Evolutionary conservation across 2,888 invertebrate genomes (phyloP).

Genomic region (Dasysyrphus tricinctus): DNA sequence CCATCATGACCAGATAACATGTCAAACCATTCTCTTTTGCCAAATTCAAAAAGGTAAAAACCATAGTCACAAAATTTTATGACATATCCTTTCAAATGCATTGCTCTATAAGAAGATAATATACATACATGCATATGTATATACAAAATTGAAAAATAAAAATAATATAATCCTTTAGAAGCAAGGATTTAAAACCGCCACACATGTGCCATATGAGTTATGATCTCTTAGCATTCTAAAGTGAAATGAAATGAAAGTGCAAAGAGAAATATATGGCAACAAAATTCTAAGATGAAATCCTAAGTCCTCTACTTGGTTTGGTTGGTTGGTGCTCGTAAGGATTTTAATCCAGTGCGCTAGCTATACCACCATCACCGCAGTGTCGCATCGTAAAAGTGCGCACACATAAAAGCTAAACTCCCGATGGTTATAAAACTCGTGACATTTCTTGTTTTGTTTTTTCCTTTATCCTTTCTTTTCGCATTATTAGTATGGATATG

Average conservation of each 20-base stretch:
- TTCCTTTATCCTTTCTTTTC: constrained; percentile 22
- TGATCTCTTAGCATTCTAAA: constrained; percentile 33
- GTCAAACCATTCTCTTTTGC: constrained; percentile 20
- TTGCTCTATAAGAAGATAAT: not conserved
- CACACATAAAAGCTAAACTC: constrained; percentile 58
- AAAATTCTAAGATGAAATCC: constrained; percentile 9
- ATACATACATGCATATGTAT: not conserved
- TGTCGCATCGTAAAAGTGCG: constrained; percentile 13
- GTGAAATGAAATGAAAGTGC: constrained; percentile 22
- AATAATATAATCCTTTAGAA: constrained; percentile 40
- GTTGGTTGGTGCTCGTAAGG: not conserved
- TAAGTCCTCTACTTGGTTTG: constrained; percentile 8
- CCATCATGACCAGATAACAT: constrained; percentile 39
- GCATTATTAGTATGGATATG: constrained; percentile 25
- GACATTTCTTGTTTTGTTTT: not conserved
- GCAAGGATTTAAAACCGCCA: constrained; percentile 49
- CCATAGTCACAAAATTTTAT: constrained; percentile 19
- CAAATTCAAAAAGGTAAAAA: constrained; percentile 42
- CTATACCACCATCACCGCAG: not conserved
- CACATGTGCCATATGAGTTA: constrained; percentile 58
- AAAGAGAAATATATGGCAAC: constrained; percentile 20
- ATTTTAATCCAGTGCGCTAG: not conserved
- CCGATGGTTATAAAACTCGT: constrained; percentile 51
- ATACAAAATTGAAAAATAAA: constrained; percentile 29
- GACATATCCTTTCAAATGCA: constrained; percentile 37